These are phyloP conservation scores for Ameiurus melas DNA, from an alignment of 2,113 vertebrate genomes.

Conservation along the genomic window DNA sequence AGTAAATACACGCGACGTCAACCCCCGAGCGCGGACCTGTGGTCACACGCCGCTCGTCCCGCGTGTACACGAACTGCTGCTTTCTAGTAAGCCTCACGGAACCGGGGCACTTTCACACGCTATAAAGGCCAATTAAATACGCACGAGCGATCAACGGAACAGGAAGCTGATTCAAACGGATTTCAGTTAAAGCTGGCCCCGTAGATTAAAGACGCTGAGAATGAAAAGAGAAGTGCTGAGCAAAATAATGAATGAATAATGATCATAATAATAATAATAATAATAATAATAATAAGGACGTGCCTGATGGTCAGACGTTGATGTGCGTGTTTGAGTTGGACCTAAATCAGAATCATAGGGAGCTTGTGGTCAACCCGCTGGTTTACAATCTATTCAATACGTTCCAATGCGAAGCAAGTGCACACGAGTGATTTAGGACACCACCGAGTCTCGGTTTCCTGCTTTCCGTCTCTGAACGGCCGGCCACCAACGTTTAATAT, in stretches of 20 bases:
- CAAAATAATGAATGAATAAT: conserved; percentile 3
- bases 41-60: not conserved
- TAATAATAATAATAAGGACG: not conserved
- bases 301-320: not conserved
- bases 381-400: conserved; percentile 7
- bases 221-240: conserved; percentile 39
- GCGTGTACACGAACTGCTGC: not conserved
- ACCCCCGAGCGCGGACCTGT: not conserved
- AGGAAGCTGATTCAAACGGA: not conserved
- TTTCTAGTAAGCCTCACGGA: not conserved
- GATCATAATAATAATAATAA: not conserved
- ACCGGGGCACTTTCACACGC: not conserved
- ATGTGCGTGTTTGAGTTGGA: conserved; percentile 30
- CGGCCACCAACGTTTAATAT: not conserved
- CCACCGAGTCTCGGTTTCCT: not conserved
- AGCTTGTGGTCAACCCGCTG: conserved; percentile 10
- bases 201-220: not conserved
- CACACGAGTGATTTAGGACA: conserved; percentile 36
- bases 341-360: conserved; percentile 16
- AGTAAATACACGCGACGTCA: not conserved
- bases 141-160: not conserved
- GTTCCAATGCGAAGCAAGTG: conserved; percentile 27
- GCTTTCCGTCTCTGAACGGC: not conserved
- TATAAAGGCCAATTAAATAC: not conserved
- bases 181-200: not conserved